Base-by-base conservation (phyloP, 2,888 invertebrate genomes). In the Spatulosminthurus flaviceps region DNA sequence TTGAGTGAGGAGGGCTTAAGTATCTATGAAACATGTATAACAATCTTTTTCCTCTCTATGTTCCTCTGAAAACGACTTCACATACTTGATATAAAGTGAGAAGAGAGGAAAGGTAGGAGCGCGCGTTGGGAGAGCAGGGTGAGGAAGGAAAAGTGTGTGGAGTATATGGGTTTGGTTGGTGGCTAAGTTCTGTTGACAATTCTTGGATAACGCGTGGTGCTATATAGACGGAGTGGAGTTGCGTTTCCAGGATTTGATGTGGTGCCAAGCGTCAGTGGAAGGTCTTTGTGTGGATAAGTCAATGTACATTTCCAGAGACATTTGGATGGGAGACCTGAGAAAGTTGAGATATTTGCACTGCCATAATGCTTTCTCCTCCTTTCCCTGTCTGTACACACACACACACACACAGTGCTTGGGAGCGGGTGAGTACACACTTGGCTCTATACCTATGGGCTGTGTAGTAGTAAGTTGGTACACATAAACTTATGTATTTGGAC, bases 101-200 rank as follows among this genome's bases (percentile, higher is more conserved):
- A 9, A 67, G 9, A 67, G 28, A 67, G 64, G 2, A 21, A 7
- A 9, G 26, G 67, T 13, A n/a, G 26, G 26, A 67, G 19, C 26
- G 28, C 13, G 67, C 24, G 67, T 51, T 34, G 5, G 9, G 51
- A 51, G 51, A 16, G 51, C 16, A 51, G 16, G 51, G 51, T n/a
- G n/a, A n/a, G n/a, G n/a, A n/a, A 51, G 51, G 9, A 4, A n/a
- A 13, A 51, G 51, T 24, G 11, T 64, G 21, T 21, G 64, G 64
- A 64, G 64, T 21, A n/a, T n/a, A n/a, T n/a, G 2, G 13, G 9
- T 21, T 22, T 64, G 26, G 26, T 26, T 9, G 64, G 24, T n/a
- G 13, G 64, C 22, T 9, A 64, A 64, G 26, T 67, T 67, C 22
- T 67, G 67, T 67, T 67, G 67, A 67, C 67, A 67, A 67, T 26